Conservation (phyloP, 2,797 vertebrate species). For the Todus mexicanus region DNA sequence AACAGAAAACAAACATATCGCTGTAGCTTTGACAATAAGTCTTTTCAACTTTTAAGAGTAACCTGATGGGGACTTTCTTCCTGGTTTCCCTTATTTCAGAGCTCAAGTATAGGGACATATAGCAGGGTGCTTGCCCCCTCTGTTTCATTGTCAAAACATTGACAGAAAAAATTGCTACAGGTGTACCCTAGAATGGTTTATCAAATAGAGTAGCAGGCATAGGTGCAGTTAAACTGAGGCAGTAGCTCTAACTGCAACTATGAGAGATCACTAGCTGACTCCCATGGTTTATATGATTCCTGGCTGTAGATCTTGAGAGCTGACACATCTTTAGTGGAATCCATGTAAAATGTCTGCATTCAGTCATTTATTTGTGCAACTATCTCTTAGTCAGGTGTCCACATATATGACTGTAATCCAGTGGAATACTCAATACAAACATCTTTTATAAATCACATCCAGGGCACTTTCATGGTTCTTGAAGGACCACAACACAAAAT, state of each 20-base stretch:
- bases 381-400: neutral
- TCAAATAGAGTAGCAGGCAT: neutral
- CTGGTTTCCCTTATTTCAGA: neutral
- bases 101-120: neutral
- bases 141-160: neutral
- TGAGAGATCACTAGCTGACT: accelerated
- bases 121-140: neutral
- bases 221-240: neutral
- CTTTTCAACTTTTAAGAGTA: neutral
- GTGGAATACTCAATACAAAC: neutral
- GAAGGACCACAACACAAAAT: neutral
- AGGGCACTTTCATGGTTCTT: neutral
- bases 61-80: neutral
- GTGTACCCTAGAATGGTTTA: neutral
- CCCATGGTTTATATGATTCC: neutral
- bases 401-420: neutral
- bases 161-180: neutral
- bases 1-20: neutral
- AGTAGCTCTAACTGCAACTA: neutral
- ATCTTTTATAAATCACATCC: neutral
- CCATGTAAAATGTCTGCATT: neutral
- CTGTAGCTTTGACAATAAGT: neutral
- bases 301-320: neutral
- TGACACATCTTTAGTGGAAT: neutral
- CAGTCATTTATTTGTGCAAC: neutral